phyloP scores from a whole-genome alignment of 35 echinoderm and acorn worm genomes.

The Lytechinus pictus region DNA sequence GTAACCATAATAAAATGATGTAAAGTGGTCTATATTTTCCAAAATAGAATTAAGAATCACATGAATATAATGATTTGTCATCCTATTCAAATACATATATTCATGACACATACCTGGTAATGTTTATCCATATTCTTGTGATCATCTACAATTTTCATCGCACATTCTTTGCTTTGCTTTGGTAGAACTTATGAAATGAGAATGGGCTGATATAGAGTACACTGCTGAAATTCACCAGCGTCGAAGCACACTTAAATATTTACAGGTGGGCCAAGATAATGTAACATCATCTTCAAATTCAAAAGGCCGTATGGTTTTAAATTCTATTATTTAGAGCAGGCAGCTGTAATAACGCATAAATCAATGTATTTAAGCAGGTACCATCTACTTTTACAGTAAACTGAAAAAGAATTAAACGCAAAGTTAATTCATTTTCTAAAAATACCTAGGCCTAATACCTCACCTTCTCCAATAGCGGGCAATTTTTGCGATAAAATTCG shows the following conservation, averaged over 20 bases:
- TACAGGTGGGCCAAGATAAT: background rate
- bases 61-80: too few relatives aligned
- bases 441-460: too few relatives aligned
- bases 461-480: background rate
- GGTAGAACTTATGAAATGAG: too few relatives aligned
- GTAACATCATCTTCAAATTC: background rate
- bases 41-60: too few relatives aligned
- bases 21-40: too few relatives aligned
- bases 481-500: background rate
- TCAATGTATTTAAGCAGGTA: background rate
- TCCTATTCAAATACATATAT: too few relatives aligned
- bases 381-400: background rate
- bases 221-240: background rate
- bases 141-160: too few relatives aligned
- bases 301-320: background rate
- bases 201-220: background rate
- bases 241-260: background rate
- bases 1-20: too few relatives aligned
- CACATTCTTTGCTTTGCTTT: too few relatives aligned
- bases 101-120: too few relatives aligned
- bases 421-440: background rate
- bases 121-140: too few relatives aligned
- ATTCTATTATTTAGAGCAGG: background rate
- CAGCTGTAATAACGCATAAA: background rate
- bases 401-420: background rate